Percentiles rank a stretch among this genome's conserved stretches.
These are phyloP conservation scores for Motacilla tschutschensis DNA, from an alignment of 2,113 vertebrate species.

Conservation along the genomic window DNA sequence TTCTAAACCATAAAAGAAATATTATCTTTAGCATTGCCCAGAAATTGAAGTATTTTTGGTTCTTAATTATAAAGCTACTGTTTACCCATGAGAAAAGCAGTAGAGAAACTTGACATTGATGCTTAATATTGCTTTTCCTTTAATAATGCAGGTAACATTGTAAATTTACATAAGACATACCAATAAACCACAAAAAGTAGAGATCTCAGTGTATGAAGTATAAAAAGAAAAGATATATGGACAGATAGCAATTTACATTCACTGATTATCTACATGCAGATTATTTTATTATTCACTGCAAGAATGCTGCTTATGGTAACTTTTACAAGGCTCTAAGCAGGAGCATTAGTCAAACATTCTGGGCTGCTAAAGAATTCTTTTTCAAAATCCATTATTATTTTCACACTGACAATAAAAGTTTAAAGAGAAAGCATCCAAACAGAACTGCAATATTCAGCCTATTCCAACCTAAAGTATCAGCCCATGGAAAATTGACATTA, in stretches of 20 bases:
- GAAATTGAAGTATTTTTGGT: not conserved
- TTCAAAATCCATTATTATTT: not conserved
- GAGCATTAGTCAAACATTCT: not conserved
- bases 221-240: not conserved
- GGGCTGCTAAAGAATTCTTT: not conserved
- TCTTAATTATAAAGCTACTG: not conserved
- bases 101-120: not conserved
- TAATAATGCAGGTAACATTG: not conserved
- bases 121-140: not conserved
- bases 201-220: not conserved
- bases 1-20: not conserved
- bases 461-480: not conserved
- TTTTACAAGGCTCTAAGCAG: not conserved
- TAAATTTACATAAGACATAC: not conserved
- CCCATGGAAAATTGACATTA: not conserved
- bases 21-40: not conserved
- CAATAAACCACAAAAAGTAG: not conserved
- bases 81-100: not conserved
- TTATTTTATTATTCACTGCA: not conserved
- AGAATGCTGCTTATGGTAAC: not conserved
- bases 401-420: not conserved
- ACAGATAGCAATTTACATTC: not conserved
- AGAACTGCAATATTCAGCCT: not conserved
- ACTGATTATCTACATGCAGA: not conserved
- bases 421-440: not conserved